Evolutionary conservation across 1,140 invertebrate genomes (phyloP).

Genomic region (Hycleus phaleratus): DNA sequence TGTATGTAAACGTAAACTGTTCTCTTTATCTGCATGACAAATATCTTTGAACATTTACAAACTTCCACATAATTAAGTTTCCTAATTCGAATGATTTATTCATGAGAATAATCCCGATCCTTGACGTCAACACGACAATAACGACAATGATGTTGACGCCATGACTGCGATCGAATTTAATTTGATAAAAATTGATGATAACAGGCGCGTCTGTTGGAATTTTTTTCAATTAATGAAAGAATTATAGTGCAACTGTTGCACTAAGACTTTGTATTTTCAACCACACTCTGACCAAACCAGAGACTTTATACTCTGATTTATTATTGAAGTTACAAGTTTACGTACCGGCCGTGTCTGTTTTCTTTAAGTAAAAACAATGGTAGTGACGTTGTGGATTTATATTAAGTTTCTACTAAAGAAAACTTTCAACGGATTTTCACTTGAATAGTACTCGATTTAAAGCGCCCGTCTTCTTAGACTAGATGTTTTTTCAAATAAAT

Average conservation of each 20-base stretch:
- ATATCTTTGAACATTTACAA: neutral
- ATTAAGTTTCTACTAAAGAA: conserved; percentile 6
- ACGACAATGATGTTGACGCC: too few species aligned
- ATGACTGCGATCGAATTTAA: too few species aligned
- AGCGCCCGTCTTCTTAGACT: too few species aligned
- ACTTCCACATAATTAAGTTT: conserved; percentile 9
- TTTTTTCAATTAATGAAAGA: neutral
- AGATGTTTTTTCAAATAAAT: too few species aligned
- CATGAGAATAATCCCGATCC: neutral
- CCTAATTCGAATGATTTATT: conserved; percentile 12
- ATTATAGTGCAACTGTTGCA: conserved; percentile 8
- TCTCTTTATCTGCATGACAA: too few species aligned
- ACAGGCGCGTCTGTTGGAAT: neutral
- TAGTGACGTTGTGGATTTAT: conserved; percentile 6
- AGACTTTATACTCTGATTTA: conserved; percentile 9
- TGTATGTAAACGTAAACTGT: too few species aligned
- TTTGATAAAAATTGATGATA: neutral
- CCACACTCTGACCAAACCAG: neutral
- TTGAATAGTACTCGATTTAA: too few species aligned
- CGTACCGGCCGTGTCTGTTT: conserved; percentile 2
- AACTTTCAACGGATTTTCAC: neutral
- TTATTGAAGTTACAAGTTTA: conserved; percentile 5
- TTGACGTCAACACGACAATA: too few species aligned
- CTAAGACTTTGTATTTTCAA: neutral
- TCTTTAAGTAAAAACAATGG: conserved; percentile 4